phyloP scores from a whole-genome alignment of 1,140 invertebrate genomes.

The Drosophila arizonae region DNA sequence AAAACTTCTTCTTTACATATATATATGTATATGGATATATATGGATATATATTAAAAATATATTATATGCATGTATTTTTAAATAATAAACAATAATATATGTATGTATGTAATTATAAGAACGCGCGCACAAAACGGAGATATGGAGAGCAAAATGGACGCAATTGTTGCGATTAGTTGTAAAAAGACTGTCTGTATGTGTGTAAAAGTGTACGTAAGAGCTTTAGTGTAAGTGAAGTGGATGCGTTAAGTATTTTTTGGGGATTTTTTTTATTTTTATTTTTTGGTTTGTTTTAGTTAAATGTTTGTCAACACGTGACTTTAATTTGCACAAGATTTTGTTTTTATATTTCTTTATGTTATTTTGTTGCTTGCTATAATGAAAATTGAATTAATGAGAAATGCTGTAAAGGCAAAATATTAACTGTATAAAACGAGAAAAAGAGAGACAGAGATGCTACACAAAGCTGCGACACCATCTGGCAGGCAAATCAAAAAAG shows the following conservation, averaged over 20 bases:
- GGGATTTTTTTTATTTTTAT: slow-evolving; percentile 10
- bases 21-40: slow-evolving; percentile 21
- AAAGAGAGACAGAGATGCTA: not conserved
- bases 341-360: slow-evolving; percentile 32
- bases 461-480: not conserved
- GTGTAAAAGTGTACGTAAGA: slow-evolving; percentile 8
- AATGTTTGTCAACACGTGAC: slow-evolving; percentile 61
- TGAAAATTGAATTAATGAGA: slow-evolving; percentile 52
- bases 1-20: slow-evolving; percentile 23
- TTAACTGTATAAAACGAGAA: slow-evolving; percentile 17
- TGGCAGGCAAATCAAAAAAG: slow-evolving; percentile 1
- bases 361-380: slow-evolving; percentile 36
- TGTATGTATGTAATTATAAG: slow-evolving; percentile 18
- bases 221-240: slow-evolving; percentile 3
- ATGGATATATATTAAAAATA: slow-evolving; percentile 27
- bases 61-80: not conserved
- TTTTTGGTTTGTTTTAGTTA: slow-evolving; percentile 13
- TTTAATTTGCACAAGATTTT: slow-evolving; percentile 18
- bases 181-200: not conserved
- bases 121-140: slow-evolving; percentile 22
- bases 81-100: no score
- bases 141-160: slow-evolving; percentile 43
- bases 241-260: slow-evolving; percentile 6
- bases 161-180: slow-evolving; percentile 72
- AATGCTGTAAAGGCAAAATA: slow-evolving; percentile 41